These are phyloP conservation scores for Proteles cristata DNA, from an alignment of 2,113 vertebrate species.

Conservation along the genomic window DNA sequence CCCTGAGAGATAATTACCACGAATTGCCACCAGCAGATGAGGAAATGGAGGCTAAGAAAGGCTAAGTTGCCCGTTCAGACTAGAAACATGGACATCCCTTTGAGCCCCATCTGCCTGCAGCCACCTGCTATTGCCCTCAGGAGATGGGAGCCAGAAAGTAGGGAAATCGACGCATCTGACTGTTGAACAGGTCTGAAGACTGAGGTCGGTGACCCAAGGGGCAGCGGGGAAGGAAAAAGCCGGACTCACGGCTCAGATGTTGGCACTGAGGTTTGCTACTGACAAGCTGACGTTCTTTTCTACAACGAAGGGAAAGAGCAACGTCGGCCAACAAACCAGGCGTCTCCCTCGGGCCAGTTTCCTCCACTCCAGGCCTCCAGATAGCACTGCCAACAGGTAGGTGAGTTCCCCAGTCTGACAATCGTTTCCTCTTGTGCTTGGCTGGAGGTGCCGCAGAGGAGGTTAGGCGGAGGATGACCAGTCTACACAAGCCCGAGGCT, in stretches of 20 bases:
- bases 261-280: not conserved
- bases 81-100: not conserved
- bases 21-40: not conserved
- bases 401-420: not conserved
- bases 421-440: not conserved
- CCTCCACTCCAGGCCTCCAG: not conserved
- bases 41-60: not conserved
- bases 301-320: not conserved
- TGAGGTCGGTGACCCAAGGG: not conserved
- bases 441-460: not conserved
- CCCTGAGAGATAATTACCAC: not conserved
- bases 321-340: not conserved
- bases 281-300: fast-evolving
- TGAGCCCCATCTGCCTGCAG: not conserved
- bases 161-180: not conserved
- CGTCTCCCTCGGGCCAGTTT: not conserved
- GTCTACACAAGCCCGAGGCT: fast-evolving
- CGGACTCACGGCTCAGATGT: not conserved
- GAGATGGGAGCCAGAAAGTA: not conserved
- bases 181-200: not conserved
- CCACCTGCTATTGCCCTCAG: not conserved
- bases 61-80: not conserved
- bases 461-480: fast-evolving
- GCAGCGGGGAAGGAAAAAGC: not conserved
- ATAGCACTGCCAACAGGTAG: not conserved